phyloP scores from a whole-genome alignment of 2,888 invertebrate genomes.

The Coleophora flavipennella region DNA sequence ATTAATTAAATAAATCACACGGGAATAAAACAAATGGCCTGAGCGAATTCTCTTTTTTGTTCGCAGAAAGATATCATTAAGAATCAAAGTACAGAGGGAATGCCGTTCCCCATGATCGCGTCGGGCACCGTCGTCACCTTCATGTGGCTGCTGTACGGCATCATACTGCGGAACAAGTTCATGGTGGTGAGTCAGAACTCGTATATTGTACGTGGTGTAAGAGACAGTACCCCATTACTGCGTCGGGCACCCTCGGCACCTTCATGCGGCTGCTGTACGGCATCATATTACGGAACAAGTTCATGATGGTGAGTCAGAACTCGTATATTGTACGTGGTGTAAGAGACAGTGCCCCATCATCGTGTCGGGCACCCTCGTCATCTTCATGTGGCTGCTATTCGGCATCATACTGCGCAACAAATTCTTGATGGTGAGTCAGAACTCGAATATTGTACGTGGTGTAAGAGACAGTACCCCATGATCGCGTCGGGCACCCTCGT shows the following conservation, averaged over 20 bases:
- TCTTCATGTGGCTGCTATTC: slow-evolving; percentile 85
- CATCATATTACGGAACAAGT: slow-evolving; percentile 80
- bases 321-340: too few relatives aligned
- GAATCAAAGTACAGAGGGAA: slow-evolving; percentile 85
- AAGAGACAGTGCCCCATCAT: slow-evolving; percentile 92
- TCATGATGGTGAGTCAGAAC: slow-evolving; percentile 84
- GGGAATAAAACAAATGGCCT: too few relatives aligned
- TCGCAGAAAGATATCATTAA: slow-evolving; percentile 82
- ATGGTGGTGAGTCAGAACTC: slow-evolving; percentile 83
- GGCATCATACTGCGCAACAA: slow-evolving; percentile 82
- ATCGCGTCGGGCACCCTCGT: slow-evolving; percentile 88
- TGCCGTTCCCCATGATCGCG: slow-evolving; percentile 91
- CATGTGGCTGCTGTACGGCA: slow-evolving; percentile 87
- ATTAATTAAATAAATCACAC: too few relatives aligned
- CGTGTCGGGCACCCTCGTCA: slow-evolving; percentile 84
- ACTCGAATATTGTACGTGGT: too few relatives aligned
- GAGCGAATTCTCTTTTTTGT: too few relatives aligned
- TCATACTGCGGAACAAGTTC: slow-evolving; percentile 82
- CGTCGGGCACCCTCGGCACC: slow-evolving; percentile 85
- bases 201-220: too few relatives aligned
- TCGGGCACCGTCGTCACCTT: slow-evolving; percentile 84
- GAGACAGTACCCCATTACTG: slow-evolving; percentile 88
- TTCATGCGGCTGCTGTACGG: slow-evolving; percentile 88
- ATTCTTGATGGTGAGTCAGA: slow-evolving; percentile 84
- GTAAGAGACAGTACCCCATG: slow-evolving; percentile 88